Evolutionary conservation across 2,113 vertebrate species (phyloP).

Genomic region (Erythrolamprus reginae): DNA sequence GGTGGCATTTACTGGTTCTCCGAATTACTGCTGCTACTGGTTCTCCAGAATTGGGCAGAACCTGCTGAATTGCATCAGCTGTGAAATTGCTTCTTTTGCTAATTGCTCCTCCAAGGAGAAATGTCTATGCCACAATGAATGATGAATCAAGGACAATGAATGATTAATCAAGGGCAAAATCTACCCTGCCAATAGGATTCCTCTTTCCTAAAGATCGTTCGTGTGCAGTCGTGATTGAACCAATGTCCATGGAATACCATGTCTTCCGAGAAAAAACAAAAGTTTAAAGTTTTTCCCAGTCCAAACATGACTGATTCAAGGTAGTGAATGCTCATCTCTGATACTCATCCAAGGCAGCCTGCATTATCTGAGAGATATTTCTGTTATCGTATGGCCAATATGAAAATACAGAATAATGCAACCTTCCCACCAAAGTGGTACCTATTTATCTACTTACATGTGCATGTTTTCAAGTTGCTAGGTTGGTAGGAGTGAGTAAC

Average conservation of each 20-base stretch:
- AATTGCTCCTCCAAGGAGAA: not conserved
- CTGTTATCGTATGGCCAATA: not conserved
- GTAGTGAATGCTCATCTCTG: not conserved
- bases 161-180: not conserved
- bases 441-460: not conserved
- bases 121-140: not conserved
- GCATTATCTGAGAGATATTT: not conserved
- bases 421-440: not conserved
- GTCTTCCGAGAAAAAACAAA: no score
- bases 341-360: not conserved
- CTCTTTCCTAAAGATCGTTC: not conserved
- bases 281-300: not conserved
- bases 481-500: not conserved
- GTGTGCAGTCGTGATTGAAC: not conserved
- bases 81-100: not conserved
- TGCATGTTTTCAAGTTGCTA: not conserved
- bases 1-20: no score
- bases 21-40: no score
- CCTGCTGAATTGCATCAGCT: not conserved
- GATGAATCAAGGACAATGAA: not conserved
- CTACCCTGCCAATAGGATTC: not conserved
- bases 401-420: not conserved
- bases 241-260: not conserved
- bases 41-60: no score
- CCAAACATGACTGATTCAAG: not conserved